Evolutionary conservation across 2,113 vertebrate species (phyloP).

Genomic region (Psettodes erumei): DNA sequence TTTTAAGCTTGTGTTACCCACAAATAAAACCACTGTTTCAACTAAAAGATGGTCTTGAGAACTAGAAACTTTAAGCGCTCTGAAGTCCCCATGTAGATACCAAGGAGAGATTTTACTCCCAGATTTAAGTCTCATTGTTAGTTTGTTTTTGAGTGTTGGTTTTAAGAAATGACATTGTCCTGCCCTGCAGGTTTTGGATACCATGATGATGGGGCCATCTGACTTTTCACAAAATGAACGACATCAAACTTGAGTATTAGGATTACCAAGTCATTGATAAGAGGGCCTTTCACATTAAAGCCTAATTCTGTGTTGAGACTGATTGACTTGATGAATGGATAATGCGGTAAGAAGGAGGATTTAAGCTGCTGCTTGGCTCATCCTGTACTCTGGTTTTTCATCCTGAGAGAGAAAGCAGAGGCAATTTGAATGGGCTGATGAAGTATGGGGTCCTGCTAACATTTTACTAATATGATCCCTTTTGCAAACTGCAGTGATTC

Average conservation of each 20-base stretch:
- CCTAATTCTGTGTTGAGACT: constrained; percentile 10
- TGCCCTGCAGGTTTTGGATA: no score
- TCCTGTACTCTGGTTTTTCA: constrained; percentile 15
- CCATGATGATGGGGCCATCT: background rate
- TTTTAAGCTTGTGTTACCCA: background rate
- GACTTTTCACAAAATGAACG: background rate
- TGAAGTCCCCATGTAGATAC: background rate
- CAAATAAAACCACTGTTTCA: background rate
- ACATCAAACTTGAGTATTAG: constrained; percentile 11
- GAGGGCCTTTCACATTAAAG: constrained; percentile 17
- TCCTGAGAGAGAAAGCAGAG: background rate
- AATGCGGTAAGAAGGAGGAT: background rate
- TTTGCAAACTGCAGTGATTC: background rate
- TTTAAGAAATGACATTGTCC: background rate
- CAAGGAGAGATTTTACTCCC: background rate
- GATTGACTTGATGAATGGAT: constrained; percentile 21
- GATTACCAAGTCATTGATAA: constrained; percentile 11
- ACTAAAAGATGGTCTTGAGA: background rate
- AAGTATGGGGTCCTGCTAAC: background rate
- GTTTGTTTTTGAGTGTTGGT: background rate
- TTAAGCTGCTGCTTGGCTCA: constrained; percentile 9
- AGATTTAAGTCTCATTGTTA: background rate
- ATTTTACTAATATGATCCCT: background rate
- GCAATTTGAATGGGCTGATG: background rate
- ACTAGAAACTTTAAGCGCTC: background rate